These are phyloP conservation scores for Sebastiscus albofasciatus DNA, from an alignment of 2,797 vertebrate species.

Conservation along the genomic window DNA sequence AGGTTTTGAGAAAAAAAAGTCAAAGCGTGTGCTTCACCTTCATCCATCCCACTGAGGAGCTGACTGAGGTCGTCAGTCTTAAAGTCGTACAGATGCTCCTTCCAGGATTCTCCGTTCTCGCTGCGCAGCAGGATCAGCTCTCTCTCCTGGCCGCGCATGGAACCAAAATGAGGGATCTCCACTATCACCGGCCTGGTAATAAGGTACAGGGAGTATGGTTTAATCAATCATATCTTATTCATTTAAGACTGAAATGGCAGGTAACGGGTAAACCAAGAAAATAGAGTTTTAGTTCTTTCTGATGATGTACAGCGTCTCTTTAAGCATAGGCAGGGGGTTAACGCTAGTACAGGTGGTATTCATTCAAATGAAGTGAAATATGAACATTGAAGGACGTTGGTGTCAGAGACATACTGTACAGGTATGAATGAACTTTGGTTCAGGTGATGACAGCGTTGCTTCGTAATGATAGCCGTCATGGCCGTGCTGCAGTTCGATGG, in stretches of 20 bases:
- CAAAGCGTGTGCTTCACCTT: constrained; percentile 84
- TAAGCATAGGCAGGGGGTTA: neutral
- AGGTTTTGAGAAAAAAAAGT: neutral
- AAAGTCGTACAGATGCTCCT: constrained; percentile 96
- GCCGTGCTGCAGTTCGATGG: constrained; percentile 47
- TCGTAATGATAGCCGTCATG: constrained; percentile 17
- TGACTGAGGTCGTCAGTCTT: constrained; percentile 91
- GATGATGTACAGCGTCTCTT: neutral
- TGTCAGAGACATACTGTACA: neutral
- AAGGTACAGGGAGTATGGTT: constrained; percentile 45
- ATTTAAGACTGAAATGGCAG: neutral
- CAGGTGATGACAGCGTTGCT: constrained; percentile 30
- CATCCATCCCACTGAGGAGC: constrained; percentile 97
- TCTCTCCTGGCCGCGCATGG: constrained; percentile 95
- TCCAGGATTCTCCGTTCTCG: constrained; percentile 97
- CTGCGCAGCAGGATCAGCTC: constrained; percentile 97
- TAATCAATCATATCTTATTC: neutral
- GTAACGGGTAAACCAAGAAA: neutral
- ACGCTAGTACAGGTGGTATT: neutral
- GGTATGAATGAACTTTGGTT: constrained; percentile 20
- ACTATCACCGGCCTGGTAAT: constrained; percentile 94
- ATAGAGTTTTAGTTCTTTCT: neutral
- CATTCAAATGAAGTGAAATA: neutral
- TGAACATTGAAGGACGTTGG: neutral
- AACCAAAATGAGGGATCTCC: constrained; percentile 99